A percentile compares a stretch with the other conserved stretches of the same genome.
Conservation (phyloP, 2,888 invertebrate species). For the Chymomyza procnemis region DNA sequence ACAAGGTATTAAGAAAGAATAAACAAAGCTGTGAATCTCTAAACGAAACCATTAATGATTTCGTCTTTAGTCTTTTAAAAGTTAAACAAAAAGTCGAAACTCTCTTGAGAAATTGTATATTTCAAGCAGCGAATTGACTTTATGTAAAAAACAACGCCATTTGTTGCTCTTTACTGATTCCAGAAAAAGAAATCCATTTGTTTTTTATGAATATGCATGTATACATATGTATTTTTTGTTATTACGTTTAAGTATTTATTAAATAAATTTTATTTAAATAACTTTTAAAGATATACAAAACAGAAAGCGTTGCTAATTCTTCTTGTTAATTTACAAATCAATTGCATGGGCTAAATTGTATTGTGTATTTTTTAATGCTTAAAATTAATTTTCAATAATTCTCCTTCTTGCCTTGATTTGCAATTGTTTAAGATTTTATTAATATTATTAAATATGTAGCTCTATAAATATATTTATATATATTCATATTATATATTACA, state of each 20-base stretch:
- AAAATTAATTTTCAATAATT: conserved; percentile 26
- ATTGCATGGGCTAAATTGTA: conserved; percentile 48
- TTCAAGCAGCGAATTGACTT: too few species aligned
- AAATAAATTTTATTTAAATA: conserved; percentile 72
- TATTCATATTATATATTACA: conserved; percentile 35
- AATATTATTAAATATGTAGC: conserved; percentile 34
- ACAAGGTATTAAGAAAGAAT: too few species aligned
- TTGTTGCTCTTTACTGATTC: too few species aligned
- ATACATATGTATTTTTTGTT: not conserved
- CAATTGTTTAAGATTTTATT: conserved; percentile 24
- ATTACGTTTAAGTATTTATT: conserved; percentile 23
- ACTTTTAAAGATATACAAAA: conserved; percentile 70
- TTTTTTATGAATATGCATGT: not conserved
- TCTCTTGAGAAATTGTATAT: too few species aligned
- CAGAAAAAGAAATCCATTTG: not conserved
- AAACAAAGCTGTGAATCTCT: too few species aligned
- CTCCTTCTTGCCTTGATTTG: conserved; percentile 29
- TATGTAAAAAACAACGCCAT: too few species aligned
- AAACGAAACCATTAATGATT: too few species aligned
- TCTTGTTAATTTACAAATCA: conserved; percentile 55
- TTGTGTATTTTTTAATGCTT: conserved; percentile 52
- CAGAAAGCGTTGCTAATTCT: conserved; percentile 62
- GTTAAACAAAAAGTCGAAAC: too few species aligned
- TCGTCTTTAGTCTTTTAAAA: too few species aligned
- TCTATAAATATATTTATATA: conserved; percentile 56